Conservation (phyloP, 2,113 vertebrate species). For the Boleophthalmus pectinirostris region DNA sequence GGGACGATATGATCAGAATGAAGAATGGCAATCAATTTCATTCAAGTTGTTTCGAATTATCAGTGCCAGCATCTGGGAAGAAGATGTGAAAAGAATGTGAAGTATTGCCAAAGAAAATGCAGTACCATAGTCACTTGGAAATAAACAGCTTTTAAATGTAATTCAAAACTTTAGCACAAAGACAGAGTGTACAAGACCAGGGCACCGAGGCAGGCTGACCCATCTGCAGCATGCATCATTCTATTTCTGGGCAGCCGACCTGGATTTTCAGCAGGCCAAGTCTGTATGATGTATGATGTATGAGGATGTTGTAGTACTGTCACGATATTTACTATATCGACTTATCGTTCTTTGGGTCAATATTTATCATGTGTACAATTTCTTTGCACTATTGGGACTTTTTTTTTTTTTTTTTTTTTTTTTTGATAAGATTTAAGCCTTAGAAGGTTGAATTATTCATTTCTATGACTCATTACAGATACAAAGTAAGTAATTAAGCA, state of each 20-base stretch:
- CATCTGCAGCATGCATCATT: slow-evolving; percentile 27
- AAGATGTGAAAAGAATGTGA: not conserved
- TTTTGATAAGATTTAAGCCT: too few relatives aligned
- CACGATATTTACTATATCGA: too few relatives aligned
- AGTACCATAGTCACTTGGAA: not conserved
- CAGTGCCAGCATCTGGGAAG: not conserved
- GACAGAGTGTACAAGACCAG: not conserved
- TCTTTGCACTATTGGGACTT: too few relatives aligned
- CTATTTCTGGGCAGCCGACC: slow-evolving; percentile 44
- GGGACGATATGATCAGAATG: not conserved
- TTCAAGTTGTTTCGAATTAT: slow-evolving; percentile 6
- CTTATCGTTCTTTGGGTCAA: too few relatives aligned
- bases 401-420: too few relatives aligned
- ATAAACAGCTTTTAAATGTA: not conserved
- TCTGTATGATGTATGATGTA: not conserved
- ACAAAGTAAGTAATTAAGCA: too few relatives aligned
- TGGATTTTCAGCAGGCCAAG: slow-evolving; percentile 10
- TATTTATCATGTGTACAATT: too few relatives aligned
- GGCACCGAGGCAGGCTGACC: slow-evolving; percentile 7
- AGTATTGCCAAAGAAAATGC: not conserved
- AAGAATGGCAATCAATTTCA: slow-evolving; percentile 11
- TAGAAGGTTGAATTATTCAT: too few relatives aligned
- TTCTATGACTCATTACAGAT: too few relatives aligned
- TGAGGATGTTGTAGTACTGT: not conserved
- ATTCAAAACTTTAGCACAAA: not conserved